These are phyloP conservation scores for Petaurus breviceps DNA, from an alignment of 2,113 vertebrate genomes.

Conservation along the genomic window DNA sequence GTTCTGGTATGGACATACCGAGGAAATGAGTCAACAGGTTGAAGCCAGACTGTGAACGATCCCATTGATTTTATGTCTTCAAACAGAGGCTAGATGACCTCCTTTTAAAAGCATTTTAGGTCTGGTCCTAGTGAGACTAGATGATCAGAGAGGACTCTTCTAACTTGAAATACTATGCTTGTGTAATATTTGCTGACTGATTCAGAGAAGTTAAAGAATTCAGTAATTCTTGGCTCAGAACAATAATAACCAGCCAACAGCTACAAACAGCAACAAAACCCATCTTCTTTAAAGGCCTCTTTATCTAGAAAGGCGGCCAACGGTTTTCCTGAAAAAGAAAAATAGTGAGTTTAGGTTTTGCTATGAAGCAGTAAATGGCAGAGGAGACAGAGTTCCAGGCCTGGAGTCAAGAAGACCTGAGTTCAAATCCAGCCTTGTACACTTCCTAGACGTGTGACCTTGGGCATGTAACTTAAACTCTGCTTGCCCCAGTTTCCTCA, in stretches of 20 bases:
- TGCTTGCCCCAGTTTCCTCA: no score
- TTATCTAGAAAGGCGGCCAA: background rate
- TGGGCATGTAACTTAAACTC: no score
- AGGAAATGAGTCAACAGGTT: background rate
- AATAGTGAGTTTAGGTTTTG: no score
- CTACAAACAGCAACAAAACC: background rate
- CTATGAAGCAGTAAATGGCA: no score
- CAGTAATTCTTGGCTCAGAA: background rate
- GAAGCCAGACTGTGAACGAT: background rate
- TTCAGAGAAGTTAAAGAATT: background rate
- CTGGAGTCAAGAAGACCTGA: no score
- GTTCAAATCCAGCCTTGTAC: no score
- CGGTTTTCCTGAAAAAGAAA: no score
- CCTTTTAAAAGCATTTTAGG: background rate
- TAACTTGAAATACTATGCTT: background rate
- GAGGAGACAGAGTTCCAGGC: no score
- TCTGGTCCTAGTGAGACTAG: background rate
- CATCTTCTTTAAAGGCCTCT: background rate
- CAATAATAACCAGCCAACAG: background rate
- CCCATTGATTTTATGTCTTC: background rate
- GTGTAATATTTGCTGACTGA: background rate
- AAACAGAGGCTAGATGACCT: background rate
- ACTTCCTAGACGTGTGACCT: no score
- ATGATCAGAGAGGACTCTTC: background rate
- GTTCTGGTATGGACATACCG: no score